Base-by-base conservation (phyloP, 2,797 vertebrate genomes). In the Syndactyla subalaris region DNA sequence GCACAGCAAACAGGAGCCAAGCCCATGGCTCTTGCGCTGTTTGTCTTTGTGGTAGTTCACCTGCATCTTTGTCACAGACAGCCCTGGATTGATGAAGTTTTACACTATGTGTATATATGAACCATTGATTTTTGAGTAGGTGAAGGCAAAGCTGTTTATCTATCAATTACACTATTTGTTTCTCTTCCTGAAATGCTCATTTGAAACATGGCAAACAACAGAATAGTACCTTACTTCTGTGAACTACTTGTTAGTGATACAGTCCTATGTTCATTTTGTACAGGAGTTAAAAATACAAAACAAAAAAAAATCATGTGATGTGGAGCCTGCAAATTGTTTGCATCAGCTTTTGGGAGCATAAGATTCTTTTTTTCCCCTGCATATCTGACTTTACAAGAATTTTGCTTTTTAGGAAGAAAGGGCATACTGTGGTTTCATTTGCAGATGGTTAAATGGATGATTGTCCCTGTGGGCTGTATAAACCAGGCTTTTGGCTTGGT, bases 361-460 rank as follows among this genome's bases (percentile, higher is more conserved):
- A 70, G n/a, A 61, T 39, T 58, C 34, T 61, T 61, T 85, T 17
- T 75, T 71, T 46, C n/a, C 32, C 7, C 38, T 73, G 48, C 45
- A 58, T 43, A 81, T 84, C 39, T 90, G 86, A 84, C 43, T 78
- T 86, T 18, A 79, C 41, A 55, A 34, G 16, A 65, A 27, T 92
- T 92, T 88, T 74, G 48, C 30, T 94, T 91, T 89, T 93, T 45
- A 87, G 48, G 76, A 95, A 93, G 76, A 87, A 88, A 89, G 39
- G n/a, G 71, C 49, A 36, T 72, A 65, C 20, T 70, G 51, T 73
- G 57, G 39, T 81, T 94, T 90, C 58, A 43, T 88, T 58, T 96
- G 89, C 72, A 88, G 76, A 68, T 66, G 54, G 36, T 43, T 75
- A 51, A 63, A 85, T n/a, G 70, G 58, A 34, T 55, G 70, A 55